Evolutionary conservation across 2,888 invertebrate species (phyloP), one percentile per base, ranked within the genome.

Genomic region (Biston betularia): DNA sequence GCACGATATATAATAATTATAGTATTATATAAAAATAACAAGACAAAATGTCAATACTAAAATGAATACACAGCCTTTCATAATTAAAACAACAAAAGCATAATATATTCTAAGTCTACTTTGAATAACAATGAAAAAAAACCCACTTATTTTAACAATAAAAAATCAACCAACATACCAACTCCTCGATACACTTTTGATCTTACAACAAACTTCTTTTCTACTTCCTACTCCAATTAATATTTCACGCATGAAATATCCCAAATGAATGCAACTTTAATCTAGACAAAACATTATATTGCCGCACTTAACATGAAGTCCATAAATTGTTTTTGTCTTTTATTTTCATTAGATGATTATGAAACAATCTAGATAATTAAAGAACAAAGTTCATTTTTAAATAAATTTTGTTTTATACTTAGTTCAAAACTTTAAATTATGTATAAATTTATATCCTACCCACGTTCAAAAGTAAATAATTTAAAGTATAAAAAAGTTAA

Each of bases 31-130:
- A 48, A 35, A 48, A 58, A 58, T 49, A 58, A 59, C 50, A 45
- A 34, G 6, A 7, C 46, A 46, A 40, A 14, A 38, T 15, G 48
- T 15, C 12, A 48, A 15, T 15, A 10, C 14, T 38, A 57, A 46
- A 42, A 15, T 45, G 60, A 60, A 52, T 53, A 61, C 60, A 61
- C 60, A 61, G 60, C 60, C 60, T 53, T 61, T 34, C 44, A 33
- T 59, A 50, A 33, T 34, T 35, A 45, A 60, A 24, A 53, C 12
- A 60, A 38, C 35, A 60, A 53, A 49, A 15, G 35, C 14, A 24
- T 15, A 33, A 54, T 54, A 40, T 0, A 33, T 54, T 42, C 15
- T 8, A 42, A 8, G 8, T 33, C 24, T 54, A 54, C n/a, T 42
- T 54, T 54, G 33, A 44, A 6, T 42, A 24, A 24, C 12, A 54